Conservation (phyloP, 2,113 vertebrate species). For the Lontra canadensis region DNA sequence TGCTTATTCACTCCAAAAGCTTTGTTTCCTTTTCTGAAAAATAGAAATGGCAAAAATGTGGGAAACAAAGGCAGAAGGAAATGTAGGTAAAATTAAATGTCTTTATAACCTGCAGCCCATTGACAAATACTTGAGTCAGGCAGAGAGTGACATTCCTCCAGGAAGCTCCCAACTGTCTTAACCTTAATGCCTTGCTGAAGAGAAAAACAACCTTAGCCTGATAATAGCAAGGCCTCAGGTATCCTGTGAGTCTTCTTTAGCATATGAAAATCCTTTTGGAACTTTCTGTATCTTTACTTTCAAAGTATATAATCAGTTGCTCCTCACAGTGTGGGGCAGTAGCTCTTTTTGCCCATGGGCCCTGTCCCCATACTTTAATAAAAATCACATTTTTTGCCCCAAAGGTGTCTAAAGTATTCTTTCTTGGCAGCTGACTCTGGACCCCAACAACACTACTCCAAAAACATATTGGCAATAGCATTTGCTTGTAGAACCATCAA, state of each 20-base stretch:
- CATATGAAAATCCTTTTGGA: neutral
- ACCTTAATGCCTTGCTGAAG: neutral
- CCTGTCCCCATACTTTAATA: neutral
- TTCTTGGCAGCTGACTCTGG: neutral
- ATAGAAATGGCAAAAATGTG: neutral
- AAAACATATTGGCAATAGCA: neutral
- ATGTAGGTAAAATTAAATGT: neutral
- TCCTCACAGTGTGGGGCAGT: neutral
- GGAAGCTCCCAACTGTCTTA: neutral
- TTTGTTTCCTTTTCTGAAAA: neutral
- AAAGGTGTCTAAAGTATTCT: neutral
- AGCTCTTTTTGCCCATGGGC: neutral
- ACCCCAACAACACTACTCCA: neutral
- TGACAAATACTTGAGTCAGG: neutral
- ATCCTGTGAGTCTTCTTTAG: neutral
- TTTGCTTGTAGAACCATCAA: neutral
- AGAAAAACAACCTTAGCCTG: neutral
- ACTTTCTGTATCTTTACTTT: neutral
- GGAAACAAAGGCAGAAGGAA: neutral
- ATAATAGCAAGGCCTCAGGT: neutral
- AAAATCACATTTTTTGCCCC: neutral
- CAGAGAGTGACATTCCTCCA: neutral
- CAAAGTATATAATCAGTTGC: neutral
- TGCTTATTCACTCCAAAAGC: neutral
- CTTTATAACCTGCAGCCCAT: neutral